Percentiles rank a stretch among this genome's conserved stretches.
Conservation (phyloP, 2,888 invertebrate species). For the Caenorhabditis sp. region DNA sequence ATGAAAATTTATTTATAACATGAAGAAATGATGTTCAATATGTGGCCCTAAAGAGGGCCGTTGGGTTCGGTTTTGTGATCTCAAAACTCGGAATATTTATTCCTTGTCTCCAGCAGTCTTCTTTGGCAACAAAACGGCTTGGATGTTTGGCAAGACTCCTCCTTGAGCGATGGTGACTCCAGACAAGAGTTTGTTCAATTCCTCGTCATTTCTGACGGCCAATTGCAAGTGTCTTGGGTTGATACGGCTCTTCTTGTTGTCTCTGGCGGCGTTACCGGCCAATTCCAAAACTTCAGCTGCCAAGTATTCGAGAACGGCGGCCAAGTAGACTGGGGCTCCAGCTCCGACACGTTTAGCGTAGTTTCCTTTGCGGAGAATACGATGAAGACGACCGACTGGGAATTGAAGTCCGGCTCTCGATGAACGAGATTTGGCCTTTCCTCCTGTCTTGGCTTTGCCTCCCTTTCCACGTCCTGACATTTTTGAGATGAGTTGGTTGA, state of each 20-base stretch:
- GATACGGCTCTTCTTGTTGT: slow-evolving; percentile 74
- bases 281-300: slow-evolving; percentile 64
- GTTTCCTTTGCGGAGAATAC: slow-evolving; percentile 66
- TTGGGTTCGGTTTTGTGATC: slow-evolving; percentile 51
- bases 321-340: slow-evolving; percentile 67
- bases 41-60: slow-evolving; percentile 63
- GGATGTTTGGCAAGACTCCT: slow-evolving; percentile 77
- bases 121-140: slow-evolving; percentile 69
- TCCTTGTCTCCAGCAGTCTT: slow-evolving; percentile 62
- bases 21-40: too few species aligned
- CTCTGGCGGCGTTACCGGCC: slow-evolving; percentile 72
- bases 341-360: slow-evolving; percentile 67
- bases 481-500: too few species aligned
- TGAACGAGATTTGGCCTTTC: slow-evolving; percentile 63
- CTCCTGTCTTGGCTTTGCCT: slow-evolving; percentile 54
- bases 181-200: slow-evolving; percentile 56
- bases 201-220: slow-evolving; percentile 45
- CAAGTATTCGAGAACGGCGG: slow-evolving; percentile 66
- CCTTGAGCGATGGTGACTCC: slow-evolving; percentile 86
- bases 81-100: too few species aligned
- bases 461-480: slow-evolving; percentile 83
- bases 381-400: slow-evolving; percentile 69
- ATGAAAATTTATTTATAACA: too few species aligned
- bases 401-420: slow-evolving; percentile 70
- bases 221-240: slow-evolving; percentile 50